Evolutionary conservation across 1,140 invertebrate species (phyloP).

Genomic region (Bombus haemorrhoidalis): DNA sequence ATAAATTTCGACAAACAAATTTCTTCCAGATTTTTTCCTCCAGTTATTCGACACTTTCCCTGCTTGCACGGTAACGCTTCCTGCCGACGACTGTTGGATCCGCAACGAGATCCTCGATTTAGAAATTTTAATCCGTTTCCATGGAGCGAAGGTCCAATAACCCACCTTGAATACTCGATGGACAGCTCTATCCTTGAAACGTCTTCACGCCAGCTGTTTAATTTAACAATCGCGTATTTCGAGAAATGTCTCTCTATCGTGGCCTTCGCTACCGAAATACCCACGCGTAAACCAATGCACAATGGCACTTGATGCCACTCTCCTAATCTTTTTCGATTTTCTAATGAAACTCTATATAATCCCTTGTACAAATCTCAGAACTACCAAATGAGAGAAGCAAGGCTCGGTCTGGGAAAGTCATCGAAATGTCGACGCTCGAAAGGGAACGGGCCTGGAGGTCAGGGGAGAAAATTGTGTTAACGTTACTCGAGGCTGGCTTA

Average conservation of each 20-base stretch:
- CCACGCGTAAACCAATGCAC: too few species aligned
- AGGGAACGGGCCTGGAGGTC: not conserved
- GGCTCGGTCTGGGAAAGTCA: too few species aligned
- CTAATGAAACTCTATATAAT: not conserved
- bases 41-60: too few species aligned
- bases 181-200: slow-evolving; percentile 15
- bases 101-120: not conserved
- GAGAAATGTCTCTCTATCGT: not conserved
- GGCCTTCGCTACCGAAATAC: slow-evolving; percentile 6
- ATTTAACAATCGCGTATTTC: slow-evolving; percentile 16
- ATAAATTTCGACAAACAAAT: not conserved
- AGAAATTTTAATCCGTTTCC: slow-evolving; percentile 15
- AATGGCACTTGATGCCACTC: not conserved
- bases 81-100: too few species aligned
- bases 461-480: not conserved
- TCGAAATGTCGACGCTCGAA: not conserved
- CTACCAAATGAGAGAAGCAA: too few species aligned
- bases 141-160: slow-evolving; percentile 5
- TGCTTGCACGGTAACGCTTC: too few species aligned
- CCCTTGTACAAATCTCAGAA: not conserved
- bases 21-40: too few species aligned
- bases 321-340: not conserved
- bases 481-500: not conserved
- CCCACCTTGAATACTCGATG: slow-evolving; percentile 23
- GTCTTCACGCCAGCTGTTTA: not conserved